Base-by-base conservation (phyloP, 2,888 invertebrate genomes). In the Tachina fera region DNA sequence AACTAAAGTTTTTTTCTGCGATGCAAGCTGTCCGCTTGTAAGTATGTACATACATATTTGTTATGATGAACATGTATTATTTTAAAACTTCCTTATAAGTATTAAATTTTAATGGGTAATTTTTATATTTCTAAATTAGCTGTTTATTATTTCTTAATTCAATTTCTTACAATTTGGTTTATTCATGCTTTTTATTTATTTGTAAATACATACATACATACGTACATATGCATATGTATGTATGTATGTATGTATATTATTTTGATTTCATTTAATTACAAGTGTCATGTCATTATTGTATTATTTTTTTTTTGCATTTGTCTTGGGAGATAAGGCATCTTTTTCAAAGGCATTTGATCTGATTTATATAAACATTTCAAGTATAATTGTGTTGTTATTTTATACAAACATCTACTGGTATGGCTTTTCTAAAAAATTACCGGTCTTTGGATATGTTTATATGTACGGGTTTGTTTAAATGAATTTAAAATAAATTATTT, bases 341-440 rank as follows among this genome's bases (percentile, higher is more conserved):
- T 89, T 90, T 91, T 91, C 88, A 90, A 92, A 92, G 92, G 92
- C 92, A 92, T 90, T 91, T 91, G 91, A 83, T 82, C 85, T 71
- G 76, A 51, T 83, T 77, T 31, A 31, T 31, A 31, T 31, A 72
- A 60, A 67, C 67, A 67, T 78, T 72, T 77, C 49, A 83, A 72
- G 60, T 75, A 72, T 83, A 60, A 61, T 16, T 83, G 39, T 72
- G 60, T 53, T 39, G 60, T 67, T 39, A 58, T 67, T 83, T 77
- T 60, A 77, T 77, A 77, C 31, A 77, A 77, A 71, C 39, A 63
- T 76, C 41, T 63, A 63, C 45, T 68, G 72, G 61, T 79, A 71
- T 80, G 16, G 19, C 56, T 45, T 61, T 68, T 56, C 10, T 60
- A 72, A 83, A 72, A 19, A n/a, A 67, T 41, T 22, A 60, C 39